Base-by-base conservation (phyloP, 2,113 vertebrate genomes). In the Falco punctatus region DNA sequence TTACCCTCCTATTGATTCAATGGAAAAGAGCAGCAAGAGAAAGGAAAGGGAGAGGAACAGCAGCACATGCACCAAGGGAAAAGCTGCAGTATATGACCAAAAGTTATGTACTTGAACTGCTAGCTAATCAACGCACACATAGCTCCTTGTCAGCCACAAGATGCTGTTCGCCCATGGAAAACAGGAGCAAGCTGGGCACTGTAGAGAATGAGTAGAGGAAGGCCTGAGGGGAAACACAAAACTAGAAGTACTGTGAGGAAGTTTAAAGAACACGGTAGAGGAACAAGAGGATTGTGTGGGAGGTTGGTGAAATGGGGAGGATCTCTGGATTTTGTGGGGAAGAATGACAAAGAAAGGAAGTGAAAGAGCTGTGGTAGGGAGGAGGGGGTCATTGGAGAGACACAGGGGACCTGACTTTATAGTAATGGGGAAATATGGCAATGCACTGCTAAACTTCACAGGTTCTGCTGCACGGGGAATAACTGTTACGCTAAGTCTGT, bases 341-440 rank as follows among this genome's bases (percentile, higher is more conserved):
- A 85, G 84, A 89, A 72, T 26, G 66, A 90, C 70, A 82, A 75
- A 86, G 83, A 57, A 93, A 91, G 93, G 93, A 97, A 97, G 90
- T 79, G 81, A 96, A 95, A 96, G 61, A 23, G n/a, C 93, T 61
- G 69, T 55, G 65, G 81, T 3, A 82, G 79, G 87, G 87, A 82
- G 55, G 55, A 84, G 32, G 48, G 55, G 69, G 73, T 67, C 22
- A 3, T 3, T 57, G 81, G 46, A 91, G 92, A 82, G 78, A 24
- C 8, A 1, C 58, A 11, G 84, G 67, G 49, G 46, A 58, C n/a
- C 81, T 49, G 65, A 52, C 16, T 72, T 38, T 15, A 14, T 0
- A 24, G 57, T 30, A 59, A 32, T 5, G 21, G 22, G 48, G 67
- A 78, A 61, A 86, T 7, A 11, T 5, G 35, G 79, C 65, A 83